Base-by-base conservation (phyloP, 30 jellyfish, hydroid and myxozoan genomes). In the Aurelia coerulea region DNA sequence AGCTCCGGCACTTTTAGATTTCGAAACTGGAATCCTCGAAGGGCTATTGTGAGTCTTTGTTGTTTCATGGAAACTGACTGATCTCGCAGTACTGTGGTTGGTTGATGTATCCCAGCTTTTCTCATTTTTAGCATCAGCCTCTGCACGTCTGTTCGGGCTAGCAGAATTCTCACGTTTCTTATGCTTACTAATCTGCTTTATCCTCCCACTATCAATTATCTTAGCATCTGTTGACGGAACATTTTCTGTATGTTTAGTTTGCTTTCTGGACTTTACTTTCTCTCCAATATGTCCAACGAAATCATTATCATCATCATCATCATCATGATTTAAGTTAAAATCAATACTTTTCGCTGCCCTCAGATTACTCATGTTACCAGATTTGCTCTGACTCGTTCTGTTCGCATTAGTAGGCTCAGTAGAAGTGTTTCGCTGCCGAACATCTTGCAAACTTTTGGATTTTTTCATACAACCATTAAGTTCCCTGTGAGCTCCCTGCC, bases 1-100 rank as follows among this genome's bases (percentile, higher is more conserved):
- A 0, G 93, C 76, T 33, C 93, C 93, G 14, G 93, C 76, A 51
- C 93, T 73, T 46, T 71, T 37, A 7, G 88, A 32, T 54, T 84
- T 84, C 58, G 93, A 32, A 10, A 64, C 56, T 49, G 87, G 82
- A 14, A 51, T 59, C 46, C 54, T 74, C 83, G 73, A 67, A 2
- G 88, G 12, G 31, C 60, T 60, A 29, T 34, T 78, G 0, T 69
- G 46, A 17, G 17, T 10, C 46, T 79, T 83, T 0, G 80, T 71
- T 29, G 83, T 73, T 37, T 71, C 92, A 42, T 79, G 78, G 35
- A 79, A 79, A 19, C 89, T 79, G 16, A 79, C 89, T 39, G 89
- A 79, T 66, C 89, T 60, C 2, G 70, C 70, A 13, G 31, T 60
- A 60, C 70, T 31, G 19, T 71, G 56, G 14, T 46, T 46, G 1